These are phyloP conservation scores for Ophonus ardosiacus DNA, from an alignment of 2,888 invertebrate species.

Conservation along the genomic window DNA sequence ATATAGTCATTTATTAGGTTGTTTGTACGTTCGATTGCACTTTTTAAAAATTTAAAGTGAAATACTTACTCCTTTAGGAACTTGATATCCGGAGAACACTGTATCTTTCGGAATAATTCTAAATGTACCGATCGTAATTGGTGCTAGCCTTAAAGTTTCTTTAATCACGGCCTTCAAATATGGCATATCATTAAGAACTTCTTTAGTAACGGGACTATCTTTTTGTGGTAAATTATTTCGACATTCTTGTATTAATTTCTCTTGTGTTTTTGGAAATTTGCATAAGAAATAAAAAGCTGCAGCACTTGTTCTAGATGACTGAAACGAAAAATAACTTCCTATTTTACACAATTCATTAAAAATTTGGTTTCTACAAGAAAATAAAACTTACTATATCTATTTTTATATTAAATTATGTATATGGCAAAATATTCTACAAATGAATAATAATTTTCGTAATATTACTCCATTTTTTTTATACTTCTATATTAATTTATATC, in stretches of 20 bases:
- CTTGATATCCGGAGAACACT: constrained; percentile 72
- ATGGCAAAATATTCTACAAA: no score
- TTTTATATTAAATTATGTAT: no score
- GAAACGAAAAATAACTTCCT: constrained; percentile 55
- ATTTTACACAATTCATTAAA: no score
- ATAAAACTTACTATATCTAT: no score
- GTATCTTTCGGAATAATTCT: constrained; percentile 70
- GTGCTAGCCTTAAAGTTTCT: constrained; percentile 77
- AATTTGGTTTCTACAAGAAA: no score
- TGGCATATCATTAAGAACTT: constrained; percentile 72
- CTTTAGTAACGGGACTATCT: constrained; percentile 71
- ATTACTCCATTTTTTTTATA: no score
- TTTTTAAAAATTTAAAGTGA: no score
- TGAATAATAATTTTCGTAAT: no score
- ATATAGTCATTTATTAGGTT: no score
- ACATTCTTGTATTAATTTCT: constrained; percentile 74
- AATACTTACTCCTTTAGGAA: constrained; percentile 73
- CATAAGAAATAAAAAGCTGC: constrained; percentile 75
- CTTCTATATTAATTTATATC: no score
- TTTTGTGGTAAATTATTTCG: constrained; percentile 69
- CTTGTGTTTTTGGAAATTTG: constrained; percentile 74
- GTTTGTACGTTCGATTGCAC: no score
- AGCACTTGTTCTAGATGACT: constrained; percentile 76
- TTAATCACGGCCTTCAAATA: constrained; percentile 83
- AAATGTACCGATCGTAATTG: constrained; percentile 68